Evolutionary conservation across 1,140 invertebrate species (phyloP).

Genomic region (Pteromalus puparum): DNA sequence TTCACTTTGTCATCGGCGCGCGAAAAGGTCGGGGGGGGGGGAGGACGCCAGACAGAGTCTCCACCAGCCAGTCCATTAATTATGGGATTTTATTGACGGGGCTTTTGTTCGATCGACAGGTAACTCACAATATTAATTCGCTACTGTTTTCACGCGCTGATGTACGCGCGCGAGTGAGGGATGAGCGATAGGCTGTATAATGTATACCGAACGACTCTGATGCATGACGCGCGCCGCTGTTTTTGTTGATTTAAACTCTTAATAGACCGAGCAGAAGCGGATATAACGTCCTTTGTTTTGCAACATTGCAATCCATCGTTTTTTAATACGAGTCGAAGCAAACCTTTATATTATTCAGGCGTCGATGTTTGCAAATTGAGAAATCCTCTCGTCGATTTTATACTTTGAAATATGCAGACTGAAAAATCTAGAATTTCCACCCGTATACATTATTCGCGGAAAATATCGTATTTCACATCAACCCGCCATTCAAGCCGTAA

Average conservation of each 20-base stretch:
- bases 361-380: no score
- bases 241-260: background rate
- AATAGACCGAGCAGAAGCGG: background rate
- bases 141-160: slow-evolving; percentile 6
- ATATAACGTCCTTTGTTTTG: background rate
- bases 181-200: background rate
- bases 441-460: no score
- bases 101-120: slow-evolving; percentile 32
- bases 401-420: no score
- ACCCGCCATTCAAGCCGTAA: background rate
- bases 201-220: background rate
- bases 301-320: no score
- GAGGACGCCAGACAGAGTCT: background rate
- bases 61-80: slow-evolving; percentile 24
- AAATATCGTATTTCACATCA: no score
- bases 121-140: slow-evolving; percentile 29
- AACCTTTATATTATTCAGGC: no score
- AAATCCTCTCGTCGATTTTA: no score
- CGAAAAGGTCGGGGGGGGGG: background rate
- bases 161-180: background rate
- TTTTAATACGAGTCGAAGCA: no score
- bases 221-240: background rate
- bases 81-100: slow-evolving; percentile 20
- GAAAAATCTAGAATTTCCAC: no score
- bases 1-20: slow-evolving; percentile 35